phyloP scores from a whole-genome alignment of 2,113 vertebrate genomes.

The Gallinago paraguaiae region DNA sequence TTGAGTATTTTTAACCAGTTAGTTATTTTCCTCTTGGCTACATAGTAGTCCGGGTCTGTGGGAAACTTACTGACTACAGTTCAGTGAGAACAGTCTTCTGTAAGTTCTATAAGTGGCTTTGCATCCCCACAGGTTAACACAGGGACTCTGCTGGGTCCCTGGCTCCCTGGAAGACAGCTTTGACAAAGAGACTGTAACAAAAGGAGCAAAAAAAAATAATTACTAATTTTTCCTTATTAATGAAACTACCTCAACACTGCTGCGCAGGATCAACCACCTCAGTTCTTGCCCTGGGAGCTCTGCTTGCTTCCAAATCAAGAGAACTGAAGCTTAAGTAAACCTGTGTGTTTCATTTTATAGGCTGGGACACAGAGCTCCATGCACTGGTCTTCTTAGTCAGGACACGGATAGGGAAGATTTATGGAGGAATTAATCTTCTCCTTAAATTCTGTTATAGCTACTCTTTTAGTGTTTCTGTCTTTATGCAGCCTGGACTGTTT shows the following conservation, averaged over 20 bases:
- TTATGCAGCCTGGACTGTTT: neutral
- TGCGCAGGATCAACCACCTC: neutral
- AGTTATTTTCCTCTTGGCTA: neutral
- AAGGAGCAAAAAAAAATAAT: neutral
- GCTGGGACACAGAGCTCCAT: fast-evolving
- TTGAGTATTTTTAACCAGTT: neutral
- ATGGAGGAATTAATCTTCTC: neutral
- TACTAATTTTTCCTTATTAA: neutral
- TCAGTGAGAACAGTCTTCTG: neutral
- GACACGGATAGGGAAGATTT: neutral
- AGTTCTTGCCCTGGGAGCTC: neutral
- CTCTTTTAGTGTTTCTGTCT: neutral
- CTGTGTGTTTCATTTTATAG: fast-evolving
- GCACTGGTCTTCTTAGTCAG: neutral
- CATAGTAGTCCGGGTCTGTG: neutral
- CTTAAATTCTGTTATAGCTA: neutral
- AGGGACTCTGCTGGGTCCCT: neutral
- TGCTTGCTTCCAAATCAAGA: neutral
- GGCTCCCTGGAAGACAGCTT: neutral
- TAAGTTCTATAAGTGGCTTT: neutral
- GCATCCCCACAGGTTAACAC: neutral
- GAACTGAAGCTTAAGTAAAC: neutral
- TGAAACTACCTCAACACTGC: neutral
- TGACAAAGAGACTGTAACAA: neutral
- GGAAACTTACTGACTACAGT: neutral